Conservation (phyloP, 2,888 invertebrate species). For the Ramazzottius varieornatus region DNA sequence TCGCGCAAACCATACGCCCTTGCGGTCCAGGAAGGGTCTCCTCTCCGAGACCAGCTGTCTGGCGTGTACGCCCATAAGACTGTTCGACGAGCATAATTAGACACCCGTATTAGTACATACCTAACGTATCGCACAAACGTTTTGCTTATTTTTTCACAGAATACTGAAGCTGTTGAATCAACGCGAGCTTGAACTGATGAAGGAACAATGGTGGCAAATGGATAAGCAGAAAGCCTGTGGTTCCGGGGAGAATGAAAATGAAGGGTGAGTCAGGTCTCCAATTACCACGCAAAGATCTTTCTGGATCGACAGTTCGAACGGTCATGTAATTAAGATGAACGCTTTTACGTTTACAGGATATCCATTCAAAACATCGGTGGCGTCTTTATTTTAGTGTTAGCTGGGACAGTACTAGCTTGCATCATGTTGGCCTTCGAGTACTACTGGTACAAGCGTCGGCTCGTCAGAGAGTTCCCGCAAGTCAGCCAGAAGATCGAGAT, state of each 20-base stretch:
- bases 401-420: slow-evolving; percentile 71
- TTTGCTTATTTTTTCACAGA: slow-evolving; percentile 27
- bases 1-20: slow-evolving; percentile 88
- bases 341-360: too few species aligned
- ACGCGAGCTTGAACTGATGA: slow-evolving; percentile 63
- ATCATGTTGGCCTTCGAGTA: slow-evolving; percentile 73
- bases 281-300: too few species aligned
- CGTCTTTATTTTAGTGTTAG: slow-evolving; percentile 86
- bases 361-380: slow-evolving; percentile 88
- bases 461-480: neutral
- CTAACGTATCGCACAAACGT: neutral
- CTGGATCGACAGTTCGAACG: too few species aligned
- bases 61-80: slow-evolving; percentile 51
- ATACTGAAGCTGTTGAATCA: slow-evolving; percentile 77
- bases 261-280: too few species aligned
- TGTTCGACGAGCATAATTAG: neutral
- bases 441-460: slow-evolving; percentile 18
- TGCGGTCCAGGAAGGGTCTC: slow-evolving; percentile 82
- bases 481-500: neutral
- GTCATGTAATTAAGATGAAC: too few species aligned
- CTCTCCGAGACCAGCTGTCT: slow-evolving; percentile 72
- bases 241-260: slow-evolving; percentile 68
- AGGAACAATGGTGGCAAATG: slow-evolving; percentile 85
- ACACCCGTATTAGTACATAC: too few species aligned
- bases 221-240: slow-evolving; percentile 38